phyloP scores from a whole-genome alignment of 37 sponge, comb jelly and placozoan genomes.

The Cliona cf. orientalis region DNA sequence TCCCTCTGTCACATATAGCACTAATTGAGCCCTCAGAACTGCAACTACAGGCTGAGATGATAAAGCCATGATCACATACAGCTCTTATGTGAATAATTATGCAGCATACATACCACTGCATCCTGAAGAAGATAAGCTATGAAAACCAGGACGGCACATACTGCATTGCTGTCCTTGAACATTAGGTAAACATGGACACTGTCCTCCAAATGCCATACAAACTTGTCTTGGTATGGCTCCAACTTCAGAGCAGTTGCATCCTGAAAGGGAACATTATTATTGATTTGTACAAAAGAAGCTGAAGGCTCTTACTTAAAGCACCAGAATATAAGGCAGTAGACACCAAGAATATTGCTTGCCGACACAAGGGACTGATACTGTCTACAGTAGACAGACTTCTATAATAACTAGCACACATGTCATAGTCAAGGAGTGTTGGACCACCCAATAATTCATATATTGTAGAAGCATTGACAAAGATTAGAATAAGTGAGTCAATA shows the following conservation, averaged over 20 bases:
- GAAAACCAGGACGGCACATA: constrained; percentile 62
- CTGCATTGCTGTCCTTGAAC: constrained; percentile 78
- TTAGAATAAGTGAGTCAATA: constrained; percentile 79
- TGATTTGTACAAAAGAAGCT: neutral
- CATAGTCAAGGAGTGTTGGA: constrained; percentile 4
- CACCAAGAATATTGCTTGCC: constrained; percentile 36
- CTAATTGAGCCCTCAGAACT: constrained; percentile 36
- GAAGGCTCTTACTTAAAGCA: constrained; percentile 32
- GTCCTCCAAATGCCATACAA: constrained; percentile 68
- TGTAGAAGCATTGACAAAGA: constrained; percentile 12
- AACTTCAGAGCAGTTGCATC: constrained; percentile 66
- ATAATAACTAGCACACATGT: constrained; percentile 6
- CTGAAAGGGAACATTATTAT: constrained; percentile 13
- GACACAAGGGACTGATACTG: constrained; percentile 21
- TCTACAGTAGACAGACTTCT: constrained; percentile 2
- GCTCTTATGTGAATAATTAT: neutral
- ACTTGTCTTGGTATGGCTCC: constrained; percentile 26
- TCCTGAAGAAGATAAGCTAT: constrained; percentile 50
- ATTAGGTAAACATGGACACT: constrained; percentile 78
- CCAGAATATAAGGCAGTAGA: constrained; percentile 62
- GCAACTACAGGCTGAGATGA: constrained; percentile 35
- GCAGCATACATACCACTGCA: constrained; percentile 44
- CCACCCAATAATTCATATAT: constrained; percentile 26
- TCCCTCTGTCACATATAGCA: constrained; percentile 50
- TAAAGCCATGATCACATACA: neutral